Conservation (phyloP, 2,797 vertebrate species). For the Syngnathus acus region DNA sequence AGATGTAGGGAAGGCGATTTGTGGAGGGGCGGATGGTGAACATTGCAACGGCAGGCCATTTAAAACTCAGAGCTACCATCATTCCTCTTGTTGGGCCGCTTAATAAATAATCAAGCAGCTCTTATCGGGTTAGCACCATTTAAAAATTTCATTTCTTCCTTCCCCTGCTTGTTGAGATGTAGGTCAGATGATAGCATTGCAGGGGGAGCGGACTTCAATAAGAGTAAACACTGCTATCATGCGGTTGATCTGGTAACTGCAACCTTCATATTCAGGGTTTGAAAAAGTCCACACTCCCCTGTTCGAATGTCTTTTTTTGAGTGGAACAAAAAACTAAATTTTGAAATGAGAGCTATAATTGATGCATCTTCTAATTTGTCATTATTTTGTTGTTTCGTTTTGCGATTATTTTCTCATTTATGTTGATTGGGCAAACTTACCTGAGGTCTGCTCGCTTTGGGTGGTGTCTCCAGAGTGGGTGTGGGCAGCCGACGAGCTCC, state of each 20-base stretch:
- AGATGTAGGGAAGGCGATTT: conserved; percentile 36
- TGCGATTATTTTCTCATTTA: neutral
- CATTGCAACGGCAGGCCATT: conserved; percentile 9
- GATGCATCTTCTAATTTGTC: too few relatives aligned
- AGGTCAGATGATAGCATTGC: conserved; percentile 61
- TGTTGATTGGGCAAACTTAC: conserved; percentile 38
- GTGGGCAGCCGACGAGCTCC: conserved; percentile 42
- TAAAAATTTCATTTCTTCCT: conserved; percentile 33
- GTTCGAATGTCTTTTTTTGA: neutral
- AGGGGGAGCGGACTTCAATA: conserved; percentile 29
- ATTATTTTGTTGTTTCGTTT: too few relatives aligned
- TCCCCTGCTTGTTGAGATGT: conserved; percentile 50
- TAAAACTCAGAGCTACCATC: conserved; percentile 15
- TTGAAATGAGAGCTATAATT: too few relatives aligned
- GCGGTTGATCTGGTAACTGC: conserved; percentile 34
- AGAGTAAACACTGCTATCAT: conserved; percentile 52
- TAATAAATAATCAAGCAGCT: conserved; percentile 39
- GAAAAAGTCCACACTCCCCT: neutral
- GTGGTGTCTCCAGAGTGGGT: conserved; percentile 34
- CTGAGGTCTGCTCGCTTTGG: conserved; percentile 29
- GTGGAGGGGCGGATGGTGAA: conserved; percentile 16
- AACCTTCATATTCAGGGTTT: neutral
- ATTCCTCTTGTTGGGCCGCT: conserved; percentile 14
- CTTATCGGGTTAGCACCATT: conserved; percentile 31
- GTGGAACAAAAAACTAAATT: neutral